A percentile compares a stretch with the other conserved stretches of the same genome.
phyloP scores from a whole-genome alignment of 1,140 invertebrate species.

The Metaphire vulgaris region DNA sequence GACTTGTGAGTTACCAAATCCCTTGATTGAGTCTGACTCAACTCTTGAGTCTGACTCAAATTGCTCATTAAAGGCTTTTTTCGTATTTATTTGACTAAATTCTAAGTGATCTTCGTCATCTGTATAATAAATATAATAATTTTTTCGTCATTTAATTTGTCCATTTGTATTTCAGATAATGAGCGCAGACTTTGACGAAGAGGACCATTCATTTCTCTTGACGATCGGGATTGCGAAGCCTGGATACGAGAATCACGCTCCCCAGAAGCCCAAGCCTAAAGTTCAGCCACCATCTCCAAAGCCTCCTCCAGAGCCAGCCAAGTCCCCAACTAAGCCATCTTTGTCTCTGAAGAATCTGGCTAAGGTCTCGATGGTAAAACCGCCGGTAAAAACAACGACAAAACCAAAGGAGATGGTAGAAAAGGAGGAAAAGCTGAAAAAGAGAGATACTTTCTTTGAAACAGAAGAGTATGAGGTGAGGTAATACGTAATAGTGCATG shows the following conservation, averaged over 20 bases:
- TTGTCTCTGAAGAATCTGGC: neutral
- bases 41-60: too few species aligned
- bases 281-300: slow-evolving; percentile 13
- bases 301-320: slow-evolving; percentile 6
- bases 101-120: too few species aligned
- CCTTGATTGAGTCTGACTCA: too few species aligned
- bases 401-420: slow-evolving; percentile 36
- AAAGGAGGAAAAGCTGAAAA: slow-evolving; percentile 29
- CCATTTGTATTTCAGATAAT: slow-evolving; percentile 41
- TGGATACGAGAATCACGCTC: slow-evolving; percentile 32
- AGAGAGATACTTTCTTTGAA: slow-evolving; percentile 46
- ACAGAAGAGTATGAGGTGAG: slow-evolving; percentile 45
- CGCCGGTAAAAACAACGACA: slow-evolving; percentile 26
- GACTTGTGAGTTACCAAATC: too few species aligned
- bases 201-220: slow-evolving; percentile 43
- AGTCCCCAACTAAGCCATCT: neutral
- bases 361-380: slow-evolving; percentile 13
- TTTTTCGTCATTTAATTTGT: too few species aligned
- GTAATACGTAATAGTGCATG: too few species aligned
- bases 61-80: too few species aligned
- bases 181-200: slow-evolving; percentile 46
- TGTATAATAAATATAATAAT: too few species aligned
- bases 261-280: slow-evolving; percentile 29
- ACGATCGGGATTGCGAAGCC: slow-evolving; percentile 45
- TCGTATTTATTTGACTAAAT: too few species aligned